Evolutionary conservation across 2,113 vertebrate species (phyloP).

Genomic region (Galbula dea): DNA sequence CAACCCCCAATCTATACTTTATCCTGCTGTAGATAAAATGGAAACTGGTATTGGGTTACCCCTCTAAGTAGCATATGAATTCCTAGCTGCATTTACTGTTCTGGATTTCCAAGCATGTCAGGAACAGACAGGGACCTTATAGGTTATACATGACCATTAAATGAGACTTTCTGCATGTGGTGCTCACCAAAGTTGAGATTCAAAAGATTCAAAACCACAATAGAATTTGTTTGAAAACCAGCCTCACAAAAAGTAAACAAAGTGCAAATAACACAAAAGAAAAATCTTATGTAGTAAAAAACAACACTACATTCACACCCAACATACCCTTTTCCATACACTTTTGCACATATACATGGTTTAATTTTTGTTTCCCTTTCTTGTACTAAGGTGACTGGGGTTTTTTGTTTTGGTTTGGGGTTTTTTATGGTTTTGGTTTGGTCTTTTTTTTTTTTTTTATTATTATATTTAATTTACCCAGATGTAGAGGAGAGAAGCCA

Average conservation of each 20-base stretch:
- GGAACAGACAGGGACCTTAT: neutral
- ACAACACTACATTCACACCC: accelerated
- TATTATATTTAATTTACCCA: neutral
- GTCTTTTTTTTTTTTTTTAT: too few species aligned
- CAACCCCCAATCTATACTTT: too few species aligned
- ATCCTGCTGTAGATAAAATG: neutral
- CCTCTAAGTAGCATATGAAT: neutral
- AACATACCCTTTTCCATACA: neutral
- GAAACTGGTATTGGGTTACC: neutral
- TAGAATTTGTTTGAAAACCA: neutral
- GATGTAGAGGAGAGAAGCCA: neutral
- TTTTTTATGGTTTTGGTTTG: too few species aligned
- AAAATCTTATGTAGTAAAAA: neutral
- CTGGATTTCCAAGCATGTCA: neutral
- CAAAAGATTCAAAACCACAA: neutral
- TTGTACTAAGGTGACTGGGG: neutral
- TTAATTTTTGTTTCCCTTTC: neutral
- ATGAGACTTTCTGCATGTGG: neutral
- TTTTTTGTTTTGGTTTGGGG: too few species aligned
- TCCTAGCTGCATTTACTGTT: neutral
- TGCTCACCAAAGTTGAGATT: neutral
- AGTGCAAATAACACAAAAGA: neutral
- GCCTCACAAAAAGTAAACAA: neutral
- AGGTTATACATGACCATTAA: neutral
- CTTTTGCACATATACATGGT: neutral